Percentiles rank a stretch among this genome's conserved stretches.
Conservation (phyloP, 2,888 invertebrate species). For the Caradrina clavipalpis region DNA sequence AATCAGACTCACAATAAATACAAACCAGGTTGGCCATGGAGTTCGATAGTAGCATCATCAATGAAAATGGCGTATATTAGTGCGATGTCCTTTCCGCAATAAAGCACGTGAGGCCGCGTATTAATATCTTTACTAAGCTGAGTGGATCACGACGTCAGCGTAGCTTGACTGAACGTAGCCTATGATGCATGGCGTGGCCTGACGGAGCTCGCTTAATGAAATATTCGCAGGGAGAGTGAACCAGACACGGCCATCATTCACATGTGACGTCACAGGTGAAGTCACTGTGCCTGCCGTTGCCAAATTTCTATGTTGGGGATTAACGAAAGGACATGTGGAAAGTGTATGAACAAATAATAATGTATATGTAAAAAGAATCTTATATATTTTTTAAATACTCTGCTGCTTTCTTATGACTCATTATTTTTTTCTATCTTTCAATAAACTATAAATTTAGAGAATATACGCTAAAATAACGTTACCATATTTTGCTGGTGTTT, state of each 20-base stretch:
- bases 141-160: conserved; percentile 86
- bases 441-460: no score
- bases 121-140: conserved; percentile 87
- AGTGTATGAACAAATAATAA: no score
- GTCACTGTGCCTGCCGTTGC: conserved; percentile 74
- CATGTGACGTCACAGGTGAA: conserved; percentile 76
- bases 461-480: no score
- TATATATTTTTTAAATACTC: no score
- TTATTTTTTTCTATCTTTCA: no score
- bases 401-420: no score
- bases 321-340: neutral
- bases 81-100: conserved; percentile 67
- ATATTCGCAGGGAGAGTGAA: conserved; percentile 86
- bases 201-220: conserved; percentile 86
- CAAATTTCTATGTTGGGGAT: conserved; percentile 62
- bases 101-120: conserved; percentile 78
- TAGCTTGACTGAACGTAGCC: conserved; percentile 80
- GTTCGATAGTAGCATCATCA: conserved; percentile 40
- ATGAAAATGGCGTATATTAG: conserved; percentile 52
- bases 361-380: no score
- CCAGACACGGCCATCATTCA: conserved; percentile 85
- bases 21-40: conserved; percentile 42
- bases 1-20: conserved; percentile 1
- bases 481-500: no score
- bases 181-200: conserved; percentile 87